Evolutionary conservation across 2,797 vertebrate species (phyloP), one percentile per base, ranked within the genome.

Genomic region (Sparus aurata): DNA sequence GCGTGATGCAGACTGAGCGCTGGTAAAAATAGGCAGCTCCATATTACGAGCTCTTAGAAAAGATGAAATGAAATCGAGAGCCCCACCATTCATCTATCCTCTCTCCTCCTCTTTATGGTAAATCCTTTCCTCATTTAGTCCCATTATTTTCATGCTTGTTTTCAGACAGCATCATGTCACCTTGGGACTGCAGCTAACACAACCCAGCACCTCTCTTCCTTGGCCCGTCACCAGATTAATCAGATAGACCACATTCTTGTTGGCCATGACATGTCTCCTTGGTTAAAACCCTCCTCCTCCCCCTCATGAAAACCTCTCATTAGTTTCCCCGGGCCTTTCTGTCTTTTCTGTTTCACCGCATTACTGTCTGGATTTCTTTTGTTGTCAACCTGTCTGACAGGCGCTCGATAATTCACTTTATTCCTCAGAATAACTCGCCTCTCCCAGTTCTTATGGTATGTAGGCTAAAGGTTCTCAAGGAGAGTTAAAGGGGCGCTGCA

Each of bases 211-310:
- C 34, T 73, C 55, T 43, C 60, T 43, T 62, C n/a, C 69, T 73
- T 71, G 73, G 47, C 72, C 69, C n/a, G 45, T 55, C 12, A 75
- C 83, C 80, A 83, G 57, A 74, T 78, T 73, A 80, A 85, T 89
- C 79, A 90, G 82, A 84, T 65, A 50, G 54, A 55, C 65, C 65
- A 63, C 85, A 88, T 92, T 91, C 77, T 75, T 90, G 75, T 62
- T 12, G 43, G 70, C 64, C 70, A 16, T 83, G 72, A 82, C 83
- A 83, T 76, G 80, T 92, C 83, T 91, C 89, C 88, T 50, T 80
- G 84, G 72, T 43, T 81, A 47, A 83, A 8, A 12, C 60, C 25
- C 16, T n/a, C 34, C 62, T 52, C 71, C 57, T 23, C 49, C 52
- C 34, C 12, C 34, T 34, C 52, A 45, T 69, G 49, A 82, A 85